Conservation (phyloP, 2,888 invertebrate species). For the Leistus spinibarbis region DNA sequence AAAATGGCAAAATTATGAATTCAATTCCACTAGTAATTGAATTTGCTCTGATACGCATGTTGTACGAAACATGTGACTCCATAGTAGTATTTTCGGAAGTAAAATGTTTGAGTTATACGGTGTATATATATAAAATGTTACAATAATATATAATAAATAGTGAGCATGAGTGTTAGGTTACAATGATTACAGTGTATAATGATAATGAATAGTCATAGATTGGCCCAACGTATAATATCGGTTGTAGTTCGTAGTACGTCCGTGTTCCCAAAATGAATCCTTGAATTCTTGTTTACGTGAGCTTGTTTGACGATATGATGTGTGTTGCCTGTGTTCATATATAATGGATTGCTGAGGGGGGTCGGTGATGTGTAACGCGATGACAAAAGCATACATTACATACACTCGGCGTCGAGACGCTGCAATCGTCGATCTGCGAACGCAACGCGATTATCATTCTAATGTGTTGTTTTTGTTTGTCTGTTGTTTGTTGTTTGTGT, state of each 20-base stretch:
- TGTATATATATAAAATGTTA: neutral
- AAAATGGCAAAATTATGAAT: too few relatives aligned
- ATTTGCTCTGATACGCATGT: too few relatives aligned
- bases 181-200: neutral
- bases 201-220: neutral
- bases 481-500: constrained; percentile 32
- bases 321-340: neutral
- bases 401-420: constrained; percentile 18
- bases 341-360: neutral
- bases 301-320: neutral
- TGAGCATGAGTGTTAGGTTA: neutral
- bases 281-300: neutral
- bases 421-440: constrained; percentile 2
- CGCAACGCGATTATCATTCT: constrained; percentile 1
- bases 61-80: too few relatives aligned
- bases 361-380: constrained; percentile 5
- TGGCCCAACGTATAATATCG: neutral
- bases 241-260: neutral
- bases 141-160: neutral
- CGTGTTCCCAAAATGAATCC: neutral
- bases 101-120: neutral
- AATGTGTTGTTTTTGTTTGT: constrained; percentile 20
- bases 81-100: too few relatives aligned
- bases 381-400: constrained; percentile 33
- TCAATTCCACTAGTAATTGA: too few relatives aligned